phyloP scores from a whole-genome alignment of 37 sponge, comb jelly and placozoan species.

The Oopsacas minuta region DNA sequence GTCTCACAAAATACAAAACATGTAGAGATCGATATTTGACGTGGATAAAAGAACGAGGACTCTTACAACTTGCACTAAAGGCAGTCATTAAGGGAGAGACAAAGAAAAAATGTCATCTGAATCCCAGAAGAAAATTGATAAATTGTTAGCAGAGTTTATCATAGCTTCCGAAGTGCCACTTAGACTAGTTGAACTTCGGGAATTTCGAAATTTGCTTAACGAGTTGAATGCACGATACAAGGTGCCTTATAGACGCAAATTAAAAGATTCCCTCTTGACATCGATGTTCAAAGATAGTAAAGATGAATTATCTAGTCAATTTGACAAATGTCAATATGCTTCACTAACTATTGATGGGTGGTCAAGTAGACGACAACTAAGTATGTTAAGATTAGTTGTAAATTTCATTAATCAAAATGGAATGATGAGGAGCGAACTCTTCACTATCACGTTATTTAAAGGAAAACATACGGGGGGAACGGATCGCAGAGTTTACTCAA shows the following conservation, averaged over 20 bases:
- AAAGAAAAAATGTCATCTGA: neutral
- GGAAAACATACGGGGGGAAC: neutral
- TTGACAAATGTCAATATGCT: neutral
- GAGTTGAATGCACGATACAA: neutral
- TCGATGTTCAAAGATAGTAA: neutral
- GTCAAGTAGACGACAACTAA: neutral
- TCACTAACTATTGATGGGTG: neutral
- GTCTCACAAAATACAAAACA: neutral
- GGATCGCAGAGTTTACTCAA: neutral
- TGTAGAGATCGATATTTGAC: neutral
- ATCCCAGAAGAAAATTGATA: neutral
- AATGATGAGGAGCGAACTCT: neutral
- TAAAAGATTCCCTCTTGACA: neutral
- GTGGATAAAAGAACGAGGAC: neutral
- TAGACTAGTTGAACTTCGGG: neutral
- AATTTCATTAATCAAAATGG: neutral
- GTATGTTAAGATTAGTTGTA: neutral
- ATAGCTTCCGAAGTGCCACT: neutral
- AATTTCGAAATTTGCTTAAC: neutral
- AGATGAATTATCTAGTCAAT: neutral
- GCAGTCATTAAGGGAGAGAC: neutral
- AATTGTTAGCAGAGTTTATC: neutral
- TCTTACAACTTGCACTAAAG: neutral
- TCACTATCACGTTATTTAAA: neutral
- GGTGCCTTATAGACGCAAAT: neutral